Conservation (phyloP, 2,888 invertebrate genomes). For the Drosophila colorata region DNA sequence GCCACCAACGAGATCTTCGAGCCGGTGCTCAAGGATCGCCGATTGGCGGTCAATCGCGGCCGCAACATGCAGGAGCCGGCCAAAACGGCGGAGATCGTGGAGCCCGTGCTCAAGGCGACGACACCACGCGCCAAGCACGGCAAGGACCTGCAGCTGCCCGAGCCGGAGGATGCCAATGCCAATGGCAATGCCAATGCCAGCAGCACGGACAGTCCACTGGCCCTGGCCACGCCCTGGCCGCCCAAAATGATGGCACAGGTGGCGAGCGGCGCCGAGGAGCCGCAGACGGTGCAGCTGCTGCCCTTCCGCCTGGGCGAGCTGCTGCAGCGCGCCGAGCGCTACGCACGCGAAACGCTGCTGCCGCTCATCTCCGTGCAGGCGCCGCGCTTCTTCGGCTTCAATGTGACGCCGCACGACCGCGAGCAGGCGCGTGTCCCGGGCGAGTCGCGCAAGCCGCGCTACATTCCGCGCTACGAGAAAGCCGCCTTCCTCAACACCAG, state of each 20-base stretch:
- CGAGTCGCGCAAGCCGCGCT: conserved; percentile 86
- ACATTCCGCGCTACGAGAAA: conserved; percentile 87
- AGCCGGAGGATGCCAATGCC: conserved; percentile 7
- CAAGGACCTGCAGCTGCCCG: conserved; percentile 71
- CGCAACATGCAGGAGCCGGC: conserved; percentile 76
- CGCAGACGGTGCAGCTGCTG: conserved; percentile 90
- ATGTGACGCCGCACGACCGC: conserved; percentile 65
- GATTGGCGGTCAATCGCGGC: conserved; percentile 73
- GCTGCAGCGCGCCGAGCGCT: conserved; percentile 92
- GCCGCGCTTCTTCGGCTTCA: conserved; percentile 89
- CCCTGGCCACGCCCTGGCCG: not conserved
- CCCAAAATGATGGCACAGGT: conserved; percentile 65
- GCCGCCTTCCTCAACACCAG: conserved; percentile 61
- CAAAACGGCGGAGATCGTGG: conserved; percentile 88
- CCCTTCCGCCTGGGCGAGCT: conserved; percentile 92
- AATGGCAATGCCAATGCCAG: conserved; percentile 1
- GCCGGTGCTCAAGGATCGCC: conserved; percentile 85
- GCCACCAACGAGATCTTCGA: conserved; percentile 86
- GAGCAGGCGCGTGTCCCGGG: conserved; percentile 38
- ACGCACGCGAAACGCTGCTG: conserved; percentile 91
- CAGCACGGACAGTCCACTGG: not conserved
- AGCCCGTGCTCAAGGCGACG: conserved; percentile 90
- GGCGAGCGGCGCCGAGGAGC: conserved; percentile 55
- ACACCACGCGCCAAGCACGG: conserved; percentile 85
- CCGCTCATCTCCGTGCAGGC: conserved; percentile 92